Conservation (phyloP, 2,113 vertebrate species). For the Varanus salvator region DNA sequence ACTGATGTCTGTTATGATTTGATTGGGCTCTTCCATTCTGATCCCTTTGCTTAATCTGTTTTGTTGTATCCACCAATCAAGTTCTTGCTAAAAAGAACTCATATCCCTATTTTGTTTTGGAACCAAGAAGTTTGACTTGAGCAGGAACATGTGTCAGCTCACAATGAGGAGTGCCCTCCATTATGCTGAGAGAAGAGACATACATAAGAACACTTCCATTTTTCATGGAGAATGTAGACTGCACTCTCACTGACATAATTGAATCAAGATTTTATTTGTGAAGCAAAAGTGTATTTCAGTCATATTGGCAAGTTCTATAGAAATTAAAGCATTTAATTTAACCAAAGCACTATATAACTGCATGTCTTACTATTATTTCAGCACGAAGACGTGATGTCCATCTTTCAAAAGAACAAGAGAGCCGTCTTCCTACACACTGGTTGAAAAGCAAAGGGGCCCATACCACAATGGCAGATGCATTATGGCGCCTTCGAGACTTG, state of each 20-base stretch:
- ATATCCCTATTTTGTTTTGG: no score
- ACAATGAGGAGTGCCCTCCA: no score
- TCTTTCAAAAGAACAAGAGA: conserved; percentile 96
- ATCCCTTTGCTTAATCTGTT: no score
- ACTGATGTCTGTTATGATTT: no score
- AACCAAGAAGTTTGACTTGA: no score
- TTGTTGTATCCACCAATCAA: no score
- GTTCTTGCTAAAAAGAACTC: no score
- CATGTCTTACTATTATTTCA: conserved; percentile 63
- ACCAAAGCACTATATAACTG: not conserved
- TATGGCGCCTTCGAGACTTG: conserved; percentile 96
- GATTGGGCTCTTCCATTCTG: no score
- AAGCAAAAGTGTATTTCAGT: not conserved
- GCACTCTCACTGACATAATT: no score
- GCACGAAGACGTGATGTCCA: conserved; percentile 93
- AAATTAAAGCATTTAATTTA: conserved; percentile 6
- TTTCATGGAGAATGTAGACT: not conserved
- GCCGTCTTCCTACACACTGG: conserved; percentile 95
- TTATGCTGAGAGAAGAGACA: no score
- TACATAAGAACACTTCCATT: no score
- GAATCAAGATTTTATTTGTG: not conserved
- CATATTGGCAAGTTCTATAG: not conserved
- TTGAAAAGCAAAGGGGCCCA: conserved; percentile 98
- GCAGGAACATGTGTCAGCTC: no score
- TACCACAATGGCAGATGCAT: conserved; percentile 95